Evolutionary conservation across 2,797 vertebrate species (phyloP).

Genomic region (Margarornis squamiger): DNA sequence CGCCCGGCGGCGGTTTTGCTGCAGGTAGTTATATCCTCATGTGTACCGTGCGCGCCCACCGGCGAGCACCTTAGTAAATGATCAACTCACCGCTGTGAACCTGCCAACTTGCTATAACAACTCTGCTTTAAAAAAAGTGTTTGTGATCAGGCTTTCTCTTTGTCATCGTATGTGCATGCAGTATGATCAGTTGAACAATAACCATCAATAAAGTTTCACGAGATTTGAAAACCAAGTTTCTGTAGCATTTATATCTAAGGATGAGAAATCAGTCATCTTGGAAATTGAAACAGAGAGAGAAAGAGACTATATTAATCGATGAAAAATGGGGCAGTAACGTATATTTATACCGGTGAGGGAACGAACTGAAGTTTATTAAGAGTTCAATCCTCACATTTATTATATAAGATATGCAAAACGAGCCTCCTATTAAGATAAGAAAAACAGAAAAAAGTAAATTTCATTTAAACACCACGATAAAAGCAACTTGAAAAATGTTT

Average conservation of each 20-base stretch:
- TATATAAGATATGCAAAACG: background rate
- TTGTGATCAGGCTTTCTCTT: constrained; percentile 93
- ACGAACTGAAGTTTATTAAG: background rate
- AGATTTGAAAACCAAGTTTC: constrained; percentile 84
- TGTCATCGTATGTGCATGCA: constrained; percentile 97
- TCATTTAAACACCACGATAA: background rate
- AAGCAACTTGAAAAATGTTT: constrained; percentile 37
- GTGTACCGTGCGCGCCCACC: constrained; percentile 77
- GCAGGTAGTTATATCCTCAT: constrained; percentile 81
- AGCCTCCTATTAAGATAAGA: constrained; percentile 2
- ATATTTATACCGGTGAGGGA: constrained; percentile 27
- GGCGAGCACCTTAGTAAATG: constrained; percentile 80
- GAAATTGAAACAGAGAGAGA: constrained; percentile 46
- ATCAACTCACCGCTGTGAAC: constrained; percentile 86
- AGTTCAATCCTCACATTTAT: constrained; percentile 44
- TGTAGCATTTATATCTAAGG: constrained; percentile 80
- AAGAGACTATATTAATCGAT: constrained; percentile 28
- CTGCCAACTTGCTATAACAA: constrained; percentile 92
- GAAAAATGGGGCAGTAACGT: constrained; percentile 20
- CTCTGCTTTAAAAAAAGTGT: constrained; percentile 93
- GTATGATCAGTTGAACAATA: constrained; percentile 93
- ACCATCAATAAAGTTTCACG: constrained; percentile 98
- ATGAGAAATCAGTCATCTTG: constrained; percentile 60
- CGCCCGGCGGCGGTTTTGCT: constrained; percentile 70
- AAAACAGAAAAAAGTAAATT: background rate